Base-by-base conservation (phyloP, 2,797 vertebrate species). In the Chelon labrosus region DNA sequence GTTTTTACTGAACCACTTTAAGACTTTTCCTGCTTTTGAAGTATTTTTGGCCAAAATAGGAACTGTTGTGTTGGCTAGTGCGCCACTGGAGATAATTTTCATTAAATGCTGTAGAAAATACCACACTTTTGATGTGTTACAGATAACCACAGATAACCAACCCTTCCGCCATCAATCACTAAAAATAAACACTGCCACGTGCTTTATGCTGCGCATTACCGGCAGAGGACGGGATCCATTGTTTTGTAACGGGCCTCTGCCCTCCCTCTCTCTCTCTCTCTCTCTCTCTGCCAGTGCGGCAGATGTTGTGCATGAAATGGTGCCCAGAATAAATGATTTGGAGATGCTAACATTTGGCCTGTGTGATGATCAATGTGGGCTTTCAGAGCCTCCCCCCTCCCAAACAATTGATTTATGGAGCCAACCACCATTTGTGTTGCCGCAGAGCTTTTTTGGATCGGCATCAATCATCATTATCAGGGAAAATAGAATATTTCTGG, bases 311-410 rank as follows among this genome's bases (percentile, higher is more conserved):
- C 58, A 60, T 65, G 76, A 85, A 83, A 84, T 16, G 71, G 19
- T 68, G 73, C 77, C 76, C 37, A 16, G 75, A 77, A 84, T 86
- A 79, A 86, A 86, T 75, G 76, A 78, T 85, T 82, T 70, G 47
- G 74, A 75, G 83, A 88, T 63, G 81, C 79, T 80, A 72, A 88
- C 83, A 77, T 86, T 90, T 85, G 75, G 77, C 76, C 78, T 44
- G 46, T 47, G 66, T 31, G 56, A 84, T 86, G 90, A 92, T 90
- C 85, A 85, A 88, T 91, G 84, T 25, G 70, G 68, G 75, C 80
- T 79, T 61, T 85, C 85, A 72, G 57, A 39, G 67, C 51, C 8
- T 31, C n/a, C 22, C 64, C 70, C 80, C 70, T 70, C 84, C 79
- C 78, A 56, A 55, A 79, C 62, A 20, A 82, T 77, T 83, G 83